These are phyloP conservation scores for Linepithema humile DNA, from an alignment of 1,140 invertebrate species.

Conservation along the genomic window DNA sequence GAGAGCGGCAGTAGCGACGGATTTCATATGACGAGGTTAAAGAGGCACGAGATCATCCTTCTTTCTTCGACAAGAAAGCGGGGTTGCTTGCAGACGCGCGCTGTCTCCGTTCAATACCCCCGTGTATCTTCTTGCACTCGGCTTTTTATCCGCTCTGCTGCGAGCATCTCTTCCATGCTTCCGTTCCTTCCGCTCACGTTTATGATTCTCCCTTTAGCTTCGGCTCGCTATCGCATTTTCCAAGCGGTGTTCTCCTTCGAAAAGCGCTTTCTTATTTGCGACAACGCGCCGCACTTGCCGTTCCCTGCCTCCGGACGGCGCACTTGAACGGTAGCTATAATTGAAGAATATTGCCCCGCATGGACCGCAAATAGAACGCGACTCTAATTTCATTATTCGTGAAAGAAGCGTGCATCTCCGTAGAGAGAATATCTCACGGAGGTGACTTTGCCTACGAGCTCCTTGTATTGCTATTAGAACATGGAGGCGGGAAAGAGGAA, in stretches of 20 bases:
- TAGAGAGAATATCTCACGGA: constrained; percentile 67
- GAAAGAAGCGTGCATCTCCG: constrained; percentile 63
- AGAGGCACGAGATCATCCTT: constrained; percentile 48
- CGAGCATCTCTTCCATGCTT: constrained; percentile 13
- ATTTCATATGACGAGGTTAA: constrained; percentile 57
- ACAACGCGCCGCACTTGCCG: constrained; percentile 51
- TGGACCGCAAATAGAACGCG: constrained; percentile 71
- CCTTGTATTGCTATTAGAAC: constrained; percentile 69
- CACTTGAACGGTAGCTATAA: constrained; percentile 67
- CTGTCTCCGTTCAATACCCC: constrained; percentile 24
- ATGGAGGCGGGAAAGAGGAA: background rate
- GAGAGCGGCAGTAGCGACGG: background rate
- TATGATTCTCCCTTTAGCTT: constrained; percentile 31
- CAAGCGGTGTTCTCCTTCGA: constrained; percentile 57
- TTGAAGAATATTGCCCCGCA: constrained; percentile 74
- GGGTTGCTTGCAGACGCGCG: constrained; percentile 19
- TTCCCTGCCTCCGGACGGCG: background rate
- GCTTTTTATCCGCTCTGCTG: constrained; percentile 42
- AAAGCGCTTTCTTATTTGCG: constrained; percentile 69
- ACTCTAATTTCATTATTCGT: constrained; percentile 74
- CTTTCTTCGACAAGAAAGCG: constrained; percentile 48
- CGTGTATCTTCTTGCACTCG: constrained; percentile 21
- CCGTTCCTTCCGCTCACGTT: background rate
- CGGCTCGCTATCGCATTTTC: constrained; percentile 67
- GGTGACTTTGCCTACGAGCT: constrained; percentile 63